Evolutionary conservation across 2,797 vertebrate genomes (phyloP), one percentile per base, ranked within the genome.

Genomic region (Esox lucius): DNA sequence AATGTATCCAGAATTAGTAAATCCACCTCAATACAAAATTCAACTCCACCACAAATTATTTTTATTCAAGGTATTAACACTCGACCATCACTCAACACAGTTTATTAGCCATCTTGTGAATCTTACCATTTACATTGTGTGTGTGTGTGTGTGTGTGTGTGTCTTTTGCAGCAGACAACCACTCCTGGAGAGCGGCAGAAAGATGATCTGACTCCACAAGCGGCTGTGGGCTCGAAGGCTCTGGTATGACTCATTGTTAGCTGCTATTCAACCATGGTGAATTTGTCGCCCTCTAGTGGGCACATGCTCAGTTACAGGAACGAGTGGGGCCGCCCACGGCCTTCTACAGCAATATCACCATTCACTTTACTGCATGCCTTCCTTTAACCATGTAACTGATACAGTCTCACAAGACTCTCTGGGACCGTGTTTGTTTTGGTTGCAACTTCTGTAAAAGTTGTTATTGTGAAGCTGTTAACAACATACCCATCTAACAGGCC

Each of bases 271-370:
- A 22, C 19, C 39, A 35, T 66, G 0, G 0, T 0, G 2, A 5
- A 2, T 75, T 33, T 90, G 86, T 85, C 83, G 83, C 86, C 89
- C 85, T 86, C 89, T 90, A 78, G 83, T 87, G 87, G 11, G 4
- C 0, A 11, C 24, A 26, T 28, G 15, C 19, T 49, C 9, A 28
- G 3, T 42, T 17, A 22, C 31, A 8, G 33, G 28, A 9, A 2
- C 28, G 5, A 22, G 31, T 26, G 28, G 49, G 24, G 39, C 26
- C 0, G 4, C 28, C 61, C 35, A 11, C 12, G 24, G 11, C n/a
- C 0, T 11, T 68, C n/a, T 71, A 31, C 28, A 31, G 28, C 31
- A 64, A 28, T 33, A 26, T 16, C 61, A 33, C 56, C 17, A 33
- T 48, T 5, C 31, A 24, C 53, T 26, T 67, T 24, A 56, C 49